Conservation (phyloP, 2,888 invertebrate species). For the Acanthosepion pharaonis region DNA sequence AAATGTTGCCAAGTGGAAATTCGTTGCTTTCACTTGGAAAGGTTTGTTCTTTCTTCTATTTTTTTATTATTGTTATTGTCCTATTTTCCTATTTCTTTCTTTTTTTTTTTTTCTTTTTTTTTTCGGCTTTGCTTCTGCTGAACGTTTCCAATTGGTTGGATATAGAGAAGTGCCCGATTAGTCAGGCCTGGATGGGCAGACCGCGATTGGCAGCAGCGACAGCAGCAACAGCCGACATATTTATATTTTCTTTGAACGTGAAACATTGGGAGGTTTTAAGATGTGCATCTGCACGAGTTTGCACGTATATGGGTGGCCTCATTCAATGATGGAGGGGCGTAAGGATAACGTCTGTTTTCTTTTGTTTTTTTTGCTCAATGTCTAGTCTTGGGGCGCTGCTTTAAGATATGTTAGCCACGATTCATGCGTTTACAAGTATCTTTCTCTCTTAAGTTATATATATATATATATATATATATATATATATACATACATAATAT, state of each 20-base stretch:
- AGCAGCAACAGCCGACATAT: not conserved
- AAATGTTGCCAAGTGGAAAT: not conserved
- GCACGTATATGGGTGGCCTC: not conserved
- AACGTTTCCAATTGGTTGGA: not conserved
- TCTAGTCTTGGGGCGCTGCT: not conserved
- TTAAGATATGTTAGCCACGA: not conserved
- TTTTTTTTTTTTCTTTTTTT: not conserved
- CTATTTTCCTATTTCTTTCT: not conserved
- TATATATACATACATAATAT: not conserved
- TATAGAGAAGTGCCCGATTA: not conserved
- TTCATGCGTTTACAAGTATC: not conserved
- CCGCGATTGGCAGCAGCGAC: conserved; percentile 20
- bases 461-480: conserved; percentile 37
- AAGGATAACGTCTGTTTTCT: not conserved
- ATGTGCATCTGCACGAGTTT: too few relatives aligned
- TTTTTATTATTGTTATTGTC: not conserved
- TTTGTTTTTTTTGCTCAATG: too few relatives aligned
- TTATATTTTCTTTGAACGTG: not conserved
- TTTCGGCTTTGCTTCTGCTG: not conserved
- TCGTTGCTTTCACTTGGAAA: not conserved
- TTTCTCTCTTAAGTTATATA: not conserved
- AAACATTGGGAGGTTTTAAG: too few relatives aligned
- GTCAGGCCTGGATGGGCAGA: not conserved
- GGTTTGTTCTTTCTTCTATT: not conserved
- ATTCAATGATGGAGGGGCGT: not conserved